These are phyloP conservation scores for Parazoanthus darwini DNA, from an alignment of 92 coral and sea anemone genomes.

Conservation along the genomic window DNA sequence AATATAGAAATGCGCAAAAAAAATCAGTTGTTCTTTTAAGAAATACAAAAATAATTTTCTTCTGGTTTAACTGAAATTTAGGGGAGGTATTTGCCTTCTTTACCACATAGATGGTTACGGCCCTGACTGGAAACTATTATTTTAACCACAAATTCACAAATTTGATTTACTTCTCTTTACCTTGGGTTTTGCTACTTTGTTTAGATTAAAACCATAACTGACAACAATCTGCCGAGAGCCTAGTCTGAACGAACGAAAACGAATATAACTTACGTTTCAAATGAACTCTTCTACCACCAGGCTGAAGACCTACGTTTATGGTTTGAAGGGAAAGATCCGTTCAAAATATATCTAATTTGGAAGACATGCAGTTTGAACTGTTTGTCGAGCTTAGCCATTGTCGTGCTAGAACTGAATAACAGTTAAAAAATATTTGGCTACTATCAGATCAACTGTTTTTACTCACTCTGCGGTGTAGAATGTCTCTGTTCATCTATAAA, in stretches of 20 bases:
- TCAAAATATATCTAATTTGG: not conserved
- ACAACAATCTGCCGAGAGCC: not conserved
- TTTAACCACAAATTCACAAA: too few relatives aligned
- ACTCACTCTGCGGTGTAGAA: not conserved
- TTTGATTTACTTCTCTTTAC: too few relatives aligned
- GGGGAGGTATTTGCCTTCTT: too few relatives aligned
- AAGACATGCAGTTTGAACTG: not conserved
- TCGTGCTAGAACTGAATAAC: not conserved
- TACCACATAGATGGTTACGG: too few relatives aligned
- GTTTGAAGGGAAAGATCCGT: not conserved
- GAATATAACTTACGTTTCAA: not conserved
- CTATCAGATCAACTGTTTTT: not conserved
- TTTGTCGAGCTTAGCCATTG: not conserved
- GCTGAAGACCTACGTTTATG: not conserved
- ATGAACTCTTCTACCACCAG: not conserved
- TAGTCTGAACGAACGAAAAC: not conserved
- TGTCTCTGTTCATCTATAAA: not conserved
- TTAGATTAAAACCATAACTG: too few relatives aligned
- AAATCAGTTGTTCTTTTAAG: too few relatives aligned
- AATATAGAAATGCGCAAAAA: too few relatives aligned
- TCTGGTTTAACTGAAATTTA: too few relatives aligned
- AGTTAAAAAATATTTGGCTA: not conserved
- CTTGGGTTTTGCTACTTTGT: too few relatives aligned
- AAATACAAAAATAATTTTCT: too few relatives aligned
- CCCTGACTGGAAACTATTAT: too few relatives aligned